Percentiles rank a stretch among this genome's conserved stretches.
Evolutionary conservation across 2,113 vertebrate genomes (phyloP).

Genomic region (Hypanus sabinus): DNA sequence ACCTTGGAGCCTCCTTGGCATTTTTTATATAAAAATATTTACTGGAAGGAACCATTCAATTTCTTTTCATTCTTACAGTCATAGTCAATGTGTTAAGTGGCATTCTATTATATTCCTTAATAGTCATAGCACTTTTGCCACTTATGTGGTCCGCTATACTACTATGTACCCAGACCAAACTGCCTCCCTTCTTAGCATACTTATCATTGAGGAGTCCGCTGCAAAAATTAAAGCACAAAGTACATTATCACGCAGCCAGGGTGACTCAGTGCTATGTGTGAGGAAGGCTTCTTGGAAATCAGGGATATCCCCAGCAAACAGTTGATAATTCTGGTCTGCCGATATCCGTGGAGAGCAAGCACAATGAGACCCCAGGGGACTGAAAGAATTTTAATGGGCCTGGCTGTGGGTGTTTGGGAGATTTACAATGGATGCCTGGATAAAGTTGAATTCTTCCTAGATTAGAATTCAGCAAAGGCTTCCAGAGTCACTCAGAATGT

Average conservation of each 20-base stretch:
- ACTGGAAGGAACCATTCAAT: too few relatives aligned
- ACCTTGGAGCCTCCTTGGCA: too few relatives aligned
- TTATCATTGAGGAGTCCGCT: not conserved
- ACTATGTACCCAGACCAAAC: too few relatives aligned
- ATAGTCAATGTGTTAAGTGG: too few relatives aligned
- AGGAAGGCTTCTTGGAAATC: not conserved
- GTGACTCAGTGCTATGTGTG: not conserved
- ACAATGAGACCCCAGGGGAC: not conserved
- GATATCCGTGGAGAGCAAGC: not conserved
- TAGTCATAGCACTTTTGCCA: too few relatives aligned
- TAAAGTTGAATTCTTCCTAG: not conserved
- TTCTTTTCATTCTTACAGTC: too few relatives aligned
- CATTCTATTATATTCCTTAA: too few relatives aligned
- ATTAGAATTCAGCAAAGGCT: not conserved
- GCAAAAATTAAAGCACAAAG: not conserved
- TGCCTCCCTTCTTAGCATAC: not conserved
- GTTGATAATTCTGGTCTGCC: not conserved
- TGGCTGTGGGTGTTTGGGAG: not conserved
- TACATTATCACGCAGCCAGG: not conserved
- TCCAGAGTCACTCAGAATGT: not conserved
- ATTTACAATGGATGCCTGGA: not conserved
- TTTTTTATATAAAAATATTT: too few relatives aligned
- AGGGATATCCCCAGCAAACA: not conserved
- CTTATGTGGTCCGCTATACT: too few relatives aligned
- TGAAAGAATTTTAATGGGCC: not conserved